Percentiles rank a stretch among this genome's conserved stretches.
Conservation (phyloP, 2,797 vertebrate species). For the Acanthis flammea region DNA sequence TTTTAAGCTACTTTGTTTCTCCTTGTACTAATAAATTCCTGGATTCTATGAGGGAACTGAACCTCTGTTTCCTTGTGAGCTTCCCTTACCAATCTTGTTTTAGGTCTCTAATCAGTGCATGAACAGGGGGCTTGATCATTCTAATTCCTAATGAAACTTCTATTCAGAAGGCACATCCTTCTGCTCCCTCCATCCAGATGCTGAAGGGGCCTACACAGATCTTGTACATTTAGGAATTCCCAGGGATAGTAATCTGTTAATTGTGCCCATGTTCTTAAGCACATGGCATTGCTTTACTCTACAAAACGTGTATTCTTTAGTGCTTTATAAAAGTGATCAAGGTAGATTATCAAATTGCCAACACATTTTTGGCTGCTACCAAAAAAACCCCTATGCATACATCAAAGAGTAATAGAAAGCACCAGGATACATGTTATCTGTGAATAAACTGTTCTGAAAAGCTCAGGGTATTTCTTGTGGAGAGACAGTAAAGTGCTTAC, state of each 20-base stretch:
- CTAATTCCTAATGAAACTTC: background rate
- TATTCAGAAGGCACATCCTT: background rate
- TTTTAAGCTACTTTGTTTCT: background rate
- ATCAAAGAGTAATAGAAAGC: background rate
- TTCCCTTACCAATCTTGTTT: background rate
- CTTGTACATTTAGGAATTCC: background rate
- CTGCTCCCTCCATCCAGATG: background rate
- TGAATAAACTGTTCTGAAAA: background rate
- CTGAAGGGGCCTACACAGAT: background rate
- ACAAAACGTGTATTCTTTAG: background rate
- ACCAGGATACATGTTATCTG: background rate
- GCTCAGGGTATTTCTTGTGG: background rate
- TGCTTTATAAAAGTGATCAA: background rate
- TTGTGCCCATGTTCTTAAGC: background rate
- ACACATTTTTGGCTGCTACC: background rate
- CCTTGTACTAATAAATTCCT: background rate
- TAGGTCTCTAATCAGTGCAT: background rate
- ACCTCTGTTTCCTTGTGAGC: background rate
- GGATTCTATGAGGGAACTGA: background rate
- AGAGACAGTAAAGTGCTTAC: background rate
- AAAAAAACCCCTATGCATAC: fast-evolving
- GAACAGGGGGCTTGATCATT: background rate
- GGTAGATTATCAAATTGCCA: background rate
- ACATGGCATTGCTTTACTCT: background rate
- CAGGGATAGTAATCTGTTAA: background rate